Conservation (phyloP, 2,888 invertebrate species). For the Cheilosia variabilis region DNA sequence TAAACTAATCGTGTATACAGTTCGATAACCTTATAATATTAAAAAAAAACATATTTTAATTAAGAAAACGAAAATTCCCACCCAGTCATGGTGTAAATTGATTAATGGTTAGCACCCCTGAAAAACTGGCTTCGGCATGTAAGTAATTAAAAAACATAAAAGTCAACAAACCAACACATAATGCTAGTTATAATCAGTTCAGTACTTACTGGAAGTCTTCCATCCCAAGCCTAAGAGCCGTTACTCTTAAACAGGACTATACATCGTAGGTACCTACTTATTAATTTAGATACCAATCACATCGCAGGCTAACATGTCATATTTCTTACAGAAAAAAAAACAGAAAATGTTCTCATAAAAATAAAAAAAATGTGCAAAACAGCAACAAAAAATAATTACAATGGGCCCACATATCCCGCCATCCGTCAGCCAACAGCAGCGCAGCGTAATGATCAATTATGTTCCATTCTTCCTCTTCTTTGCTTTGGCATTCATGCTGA, state of each 20-base stretch:
- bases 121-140: background rate
- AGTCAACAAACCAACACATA: conserved; percentile 11
- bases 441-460: conserved; percentile 70
- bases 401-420: conserved; percentile 43
- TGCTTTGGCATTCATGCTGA: conserved; percentile 54
- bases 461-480: conserved; percentile 51
- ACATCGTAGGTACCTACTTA: conserved; percentile 5
- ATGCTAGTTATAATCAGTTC: conserved; percentile 3
- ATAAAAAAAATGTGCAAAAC: background rate
- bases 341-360: conserved; percentile 36
- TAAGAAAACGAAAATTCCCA: no score
- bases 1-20: no score
- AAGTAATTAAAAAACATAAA: conserved; percentile 9
- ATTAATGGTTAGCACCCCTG: background rate
- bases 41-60: no score
- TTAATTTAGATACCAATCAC: conserved; percentile 40
- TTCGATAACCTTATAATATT: no score
- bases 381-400: conserved; percentile 52
- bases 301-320: conserved; percentile 36
- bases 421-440: conserved; percentile 1
- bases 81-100: no score
- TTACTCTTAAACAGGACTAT: background rate
- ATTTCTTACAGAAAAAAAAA: conserved; percentile 20
- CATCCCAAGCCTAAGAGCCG: background rate
- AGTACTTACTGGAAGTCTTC: background rate